These are phyloP conservation scores for Hecatera dysodea DNA, from an alignment of 2,888 invertebrate genomes.

Conservation along the genomic window DNA sequence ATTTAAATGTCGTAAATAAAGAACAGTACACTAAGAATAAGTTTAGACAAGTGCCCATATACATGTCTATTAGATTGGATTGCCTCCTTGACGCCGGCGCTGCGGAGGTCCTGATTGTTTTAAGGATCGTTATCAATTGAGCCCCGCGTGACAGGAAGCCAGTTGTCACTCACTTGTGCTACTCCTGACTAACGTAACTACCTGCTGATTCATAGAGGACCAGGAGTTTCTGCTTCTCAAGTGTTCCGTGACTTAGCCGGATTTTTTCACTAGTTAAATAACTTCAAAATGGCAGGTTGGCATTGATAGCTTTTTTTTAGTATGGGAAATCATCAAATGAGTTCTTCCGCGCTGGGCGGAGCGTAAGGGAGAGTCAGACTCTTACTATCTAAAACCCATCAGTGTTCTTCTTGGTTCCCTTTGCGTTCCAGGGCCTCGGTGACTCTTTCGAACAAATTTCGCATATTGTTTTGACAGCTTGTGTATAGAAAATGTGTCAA, in stretches of 20 bases:
- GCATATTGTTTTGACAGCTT: no score
- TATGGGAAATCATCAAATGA: no score
- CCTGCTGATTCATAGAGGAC: constrained; percentile 55
- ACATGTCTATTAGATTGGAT: constrained; percentile 47
- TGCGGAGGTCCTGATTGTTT: constrained; percentile 57
- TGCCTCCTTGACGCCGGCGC: constrained; percentile 66
- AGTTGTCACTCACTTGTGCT: constrained; percentile 63
- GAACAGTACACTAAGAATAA: neutral
- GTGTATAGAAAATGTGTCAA: no score
- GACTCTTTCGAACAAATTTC: no score
- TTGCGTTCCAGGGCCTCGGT: no score
- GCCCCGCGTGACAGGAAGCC: constrained; percentile 59
- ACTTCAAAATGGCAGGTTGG: no score
- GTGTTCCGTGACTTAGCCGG: constrained; percentile 28
- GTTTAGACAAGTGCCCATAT: constrained; percentile 38
- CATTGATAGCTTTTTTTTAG: no score
- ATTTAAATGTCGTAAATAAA: neutral
- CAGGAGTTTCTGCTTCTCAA: constrained; percentile 12
- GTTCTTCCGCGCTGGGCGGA: no score
- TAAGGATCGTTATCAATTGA: constrained; percentile 64
- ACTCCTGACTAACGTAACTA: constrained; percentile 41
- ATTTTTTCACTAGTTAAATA: neutral
- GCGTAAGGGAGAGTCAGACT: no score
- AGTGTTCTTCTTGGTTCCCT: no score
- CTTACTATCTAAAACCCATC: no score